Conservation (phyloP, 2,888 invertebrate species). For the Perizoma flavofasciatum region DNA sequence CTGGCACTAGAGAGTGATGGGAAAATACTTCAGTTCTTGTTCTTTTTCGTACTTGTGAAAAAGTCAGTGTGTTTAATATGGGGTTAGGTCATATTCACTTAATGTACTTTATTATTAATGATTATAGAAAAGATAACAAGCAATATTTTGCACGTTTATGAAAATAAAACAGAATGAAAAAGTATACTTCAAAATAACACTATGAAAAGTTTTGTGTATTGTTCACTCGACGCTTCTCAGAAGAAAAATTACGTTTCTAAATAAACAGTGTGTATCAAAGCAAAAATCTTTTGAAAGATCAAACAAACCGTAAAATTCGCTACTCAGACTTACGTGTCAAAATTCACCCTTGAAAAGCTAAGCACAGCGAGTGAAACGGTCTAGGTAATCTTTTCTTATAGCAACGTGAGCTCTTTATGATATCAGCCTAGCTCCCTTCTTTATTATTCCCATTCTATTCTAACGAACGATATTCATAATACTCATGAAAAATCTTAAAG, state of each 20-base stretch:
- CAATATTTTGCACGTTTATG: not conserved
- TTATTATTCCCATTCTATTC: conserved; percentile 25
- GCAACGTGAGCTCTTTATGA: conserved; percentile 33
- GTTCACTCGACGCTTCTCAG: conserved; percentile 17
- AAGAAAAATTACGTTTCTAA: conserved; percentile 13
- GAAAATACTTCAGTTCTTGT: no score
- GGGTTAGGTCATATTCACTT: no score
- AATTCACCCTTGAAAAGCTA: conserved; percentile 28
- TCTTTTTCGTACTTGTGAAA: no score
- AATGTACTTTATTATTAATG: no score
- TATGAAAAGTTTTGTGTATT: conserved; percentile 15
- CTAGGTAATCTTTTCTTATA: conserved; percentile 36
- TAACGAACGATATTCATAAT: conserved; percentile 24
- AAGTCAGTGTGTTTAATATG: no score
- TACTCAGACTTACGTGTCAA: conserved; percentile 25
- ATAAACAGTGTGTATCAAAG: conserved; percentile 12
- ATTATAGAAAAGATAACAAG: no score
- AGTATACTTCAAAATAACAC: conserved; percentile 19
- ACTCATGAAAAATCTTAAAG: conserved; percentile 11
- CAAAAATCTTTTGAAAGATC: no score
- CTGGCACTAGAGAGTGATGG: no score
- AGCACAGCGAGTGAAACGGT: conserved; percentile 30
- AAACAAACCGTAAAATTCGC: conserved; percentile 24
- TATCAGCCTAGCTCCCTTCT: conserved; percentile 18
- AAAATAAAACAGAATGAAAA: conserved; percentile 15